Evolutionary conservation across 2,797 vertebrate species (phyloP).

Genomic region (Hafferia zeledoni): DNA sequence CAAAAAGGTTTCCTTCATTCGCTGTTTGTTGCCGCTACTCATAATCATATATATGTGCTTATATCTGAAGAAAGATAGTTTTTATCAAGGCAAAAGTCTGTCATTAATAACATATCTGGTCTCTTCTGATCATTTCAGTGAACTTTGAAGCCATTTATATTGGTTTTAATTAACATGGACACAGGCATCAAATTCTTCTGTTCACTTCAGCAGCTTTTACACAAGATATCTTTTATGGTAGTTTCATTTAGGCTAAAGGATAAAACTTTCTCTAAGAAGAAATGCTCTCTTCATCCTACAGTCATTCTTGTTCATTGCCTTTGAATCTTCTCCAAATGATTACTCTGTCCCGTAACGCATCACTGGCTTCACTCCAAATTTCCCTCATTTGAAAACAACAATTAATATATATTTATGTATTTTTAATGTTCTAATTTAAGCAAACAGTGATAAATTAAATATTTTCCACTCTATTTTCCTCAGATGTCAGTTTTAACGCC

Average conservation of each 20-base stretch:
- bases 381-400: not conserved
- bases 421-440: not conserved
- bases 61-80: not conserved
- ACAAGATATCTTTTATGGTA: not conserved
- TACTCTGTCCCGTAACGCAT: not conserved
- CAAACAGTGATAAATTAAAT: not conserved
- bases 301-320: not conserved
- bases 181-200: not conserved
- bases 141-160: not conserved
- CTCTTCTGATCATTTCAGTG: not conserved
- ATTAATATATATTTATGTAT: not conserved
- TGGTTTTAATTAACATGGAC: not conserved
- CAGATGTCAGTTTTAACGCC: not conserved
- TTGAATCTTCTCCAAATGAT: not conserved
- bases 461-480: not conserved
- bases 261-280: not conserved
- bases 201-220: not conserved
- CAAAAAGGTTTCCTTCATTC: not conserved
- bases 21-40: not conserved
- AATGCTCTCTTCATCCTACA: not conserved
- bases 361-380: not conserved
- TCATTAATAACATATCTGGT: not conserved
- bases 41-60: not conserved
- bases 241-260: not conserved
- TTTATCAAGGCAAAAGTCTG: not conserved